Evolutionary conservation across 2,888 invertebrate species (phyloP), one percentile per base, ranked within the genome.

Genomic region (Hirtodrosophila alboralis): DNA sequence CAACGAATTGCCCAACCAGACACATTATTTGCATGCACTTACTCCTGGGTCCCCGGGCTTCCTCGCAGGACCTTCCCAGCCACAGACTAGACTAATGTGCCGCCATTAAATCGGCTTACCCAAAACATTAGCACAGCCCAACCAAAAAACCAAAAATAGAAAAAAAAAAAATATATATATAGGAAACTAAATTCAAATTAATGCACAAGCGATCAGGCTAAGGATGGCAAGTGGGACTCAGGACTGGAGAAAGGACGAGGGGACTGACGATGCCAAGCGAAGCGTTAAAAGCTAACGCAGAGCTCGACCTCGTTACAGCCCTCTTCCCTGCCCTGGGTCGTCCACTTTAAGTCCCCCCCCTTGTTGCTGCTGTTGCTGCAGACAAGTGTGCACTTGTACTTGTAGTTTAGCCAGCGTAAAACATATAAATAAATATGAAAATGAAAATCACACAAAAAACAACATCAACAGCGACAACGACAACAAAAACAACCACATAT

Each of bases 391-490:
- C 84, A 79, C 79, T 79, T 79, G 77, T 78, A 73, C 79, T 78
- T 75, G 73, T 77, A 77, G 79, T 69, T 79, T 84, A 75, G 72
- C 71, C 80, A 80, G 84, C 84, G 79, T 77, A 79, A 84, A 78
- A 79, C 79, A 84, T 75, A 84, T 84, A 79, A 79, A 79, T 84
- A 79, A 79, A 79, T 79, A 79, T 84, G 84, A 79, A 77, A 76
- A 76, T 72, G 61, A 74, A 75, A 80, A 74, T 76, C 75, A 62
- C 59, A 71, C 57, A 68, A 45, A 59, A 28, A 51, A 40, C 47
- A 63, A 26, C 30, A 40, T 12, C 44, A 54, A 2, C 34, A 56
- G 26, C 51, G 56, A 40, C 47, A 21, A 18, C 28, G 41, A 27
- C 49, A 63, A 40, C 47, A 21, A 18, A 26, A 45, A 27, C 49